These are phyloP conservation scores for Grammomys surdaster DNA, from an alignment of 2,113 vertebrate genomes.

Conservation along the genomic window DNA sequence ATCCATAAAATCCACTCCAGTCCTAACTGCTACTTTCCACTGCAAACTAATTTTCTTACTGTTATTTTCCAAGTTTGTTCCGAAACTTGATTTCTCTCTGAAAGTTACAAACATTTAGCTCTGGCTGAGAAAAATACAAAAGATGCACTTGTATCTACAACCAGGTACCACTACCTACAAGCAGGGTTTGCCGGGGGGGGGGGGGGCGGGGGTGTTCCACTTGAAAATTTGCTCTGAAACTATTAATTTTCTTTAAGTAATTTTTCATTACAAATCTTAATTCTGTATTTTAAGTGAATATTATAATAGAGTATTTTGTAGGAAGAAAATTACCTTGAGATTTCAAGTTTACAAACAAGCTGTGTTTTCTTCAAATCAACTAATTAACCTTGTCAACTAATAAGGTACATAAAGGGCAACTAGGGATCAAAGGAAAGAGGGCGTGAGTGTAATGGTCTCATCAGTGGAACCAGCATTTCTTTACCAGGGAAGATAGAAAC, in stretches of 20 bases:
- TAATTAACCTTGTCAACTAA: slow-evolving; percentile 30
- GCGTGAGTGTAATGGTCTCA: slow-evolving; percentile 19
- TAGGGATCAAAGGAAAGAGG: slow-evolving; percentile 1
- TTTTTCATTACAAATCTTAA: slow-evolving; percentile 42
- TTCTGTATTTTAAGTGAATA: slow-evolving; percentile 39
- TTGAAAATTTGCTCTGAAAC: slow-evolving; percentile 41
- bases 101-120: slow-evolving; percentile 44
- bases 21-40: slow-evolving; percentile 68
- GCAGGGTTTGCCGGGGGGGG: no score
- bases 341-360: slow-evolving; percentile 46
- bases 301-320: slow-evolving; percentile 24
- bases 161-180: slow-evolving; percentile 49
- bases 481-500: slow-evolving; percentile 35
- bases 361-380: slow-evolving; percentile 45
- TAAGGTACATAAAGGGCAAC: slow-evolving; percentile 33
- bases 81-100: slow-evolving; percentile 64
- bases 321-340: slow-evolving; percentile 50
- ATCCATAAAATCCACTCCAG: slow-evolving; percentile 75
- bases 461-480: background rate
- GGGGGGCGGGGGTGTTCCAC: slow-evolving; percentile 32
- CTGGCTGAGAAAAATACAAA: slow-evolving; percentile 40
- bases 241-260: slow-evolving; percentile 63
- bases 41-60: slow-evolving; percentile 71
- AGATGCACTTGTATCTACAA: slow-evolving; percentile 40
- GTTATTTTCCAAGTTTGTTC: slow-evolving; percentile 65